A percentile compares a stretch with the other conserved stretches of the same genome.
Conservation (phyloP, 2,797 vertebrate genomes). For the Novumbra hubbsi region DNA sequence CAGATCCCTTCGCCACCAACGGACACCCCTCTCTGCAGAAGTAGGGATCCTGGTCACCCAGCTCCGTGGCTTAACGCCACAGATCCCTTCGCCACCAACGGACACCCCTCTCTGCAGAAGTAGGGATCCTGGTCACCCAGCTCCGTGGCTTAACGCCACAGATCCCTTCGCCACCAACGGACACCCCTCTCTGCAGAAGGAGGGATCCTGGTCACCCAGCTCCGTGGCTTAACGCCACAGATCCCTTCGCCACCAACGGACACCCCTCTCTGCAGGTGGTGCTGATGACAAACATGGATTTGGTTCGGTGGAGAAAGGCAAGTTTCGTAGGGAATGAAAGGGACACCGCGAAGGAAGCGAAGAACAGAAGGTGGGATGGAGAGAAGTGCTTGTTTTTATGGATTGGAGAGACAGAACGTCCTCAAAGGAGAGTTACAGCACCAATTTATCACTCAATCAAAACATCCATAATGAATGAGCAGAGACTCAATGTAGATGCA, state of each 20-base stretch:
- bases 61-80: too few relatives aligned
- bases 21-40: too few relatives aligned
- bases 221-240: constrained; percentile 44
- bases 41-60: too few relatives aligned
- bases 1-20: too few relatives aligned
- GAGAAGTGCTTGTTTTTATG: constrained; percentile 50
- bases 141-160: too few relatives aligned
- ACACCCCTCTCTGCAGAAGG: constrained; percentile 33
- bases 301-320: too few relatives aligned
- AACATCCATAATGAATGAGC: constrained; percentile 55
- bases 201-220: constrained; percentile 39
- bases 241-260: constrained; percentile 33
- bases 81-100: too few relatives aligned
- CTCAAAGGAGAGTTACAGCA: constrained; percentile 32
- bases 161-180: constrained; percentile 34
- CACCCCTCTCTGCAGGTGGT: constrained; percentile 20
- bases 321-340: constrained; percentile 8
- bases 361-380: constrained; percentile 1
- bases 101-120: too few relatives aligned
- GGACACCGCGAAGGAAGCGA: constrained; percentile 14
- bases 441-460: constrained; percentile 52
- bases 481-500: constrained; percentile 28
- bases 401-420: constrained; percentile 45
- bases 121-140: too few relatives aligned
- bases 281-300: constrained; percentile 51